Evolutionary conservation across 2,888 invertebrate genomes (phyloP).

Genomic region (Cosmia pyralina): DNA sequence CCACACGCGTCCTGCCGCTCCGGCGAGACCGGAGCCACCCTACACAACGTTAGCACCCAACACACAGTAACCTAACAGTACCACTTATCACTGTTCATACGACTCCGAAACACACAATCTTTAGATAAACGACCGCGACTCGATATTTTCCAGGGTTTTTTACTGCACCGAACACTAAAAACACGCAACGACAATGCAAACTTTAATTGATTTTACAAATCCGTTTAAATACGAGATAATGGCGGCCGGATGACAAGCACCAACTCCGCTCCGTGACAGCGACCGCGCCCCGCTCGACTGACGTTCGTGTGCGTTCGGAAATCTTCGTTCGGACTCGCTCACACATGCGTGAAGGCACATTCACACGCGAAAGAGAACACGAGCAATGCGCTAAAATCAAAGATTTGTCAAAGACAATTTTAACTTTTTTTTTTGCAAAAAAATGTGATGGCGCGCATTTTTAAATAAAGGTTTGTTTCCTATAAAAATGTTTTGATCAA

Average conservation of each 20-base stretch:
- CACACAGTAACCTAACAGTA: conserved; percentile 86
- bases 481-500: background rate
- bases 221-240: conserved; percentile 91
- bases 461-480: conserved; percentile 22
- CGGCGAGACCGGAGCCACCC: conserved; percentile 87
- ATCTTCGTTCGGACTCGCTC: conserved; percentile 87
- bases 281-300: conserved; percentile 91
- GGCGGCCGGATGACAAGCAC: conserved; percentile 91
- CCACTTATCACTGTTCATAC: conserved; percentile 84
- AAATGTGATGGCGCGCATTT: conserved; percentile 48
- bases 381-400: conserved; percentile 73
- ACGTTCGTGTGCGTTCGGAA: conserved; percentile 88
- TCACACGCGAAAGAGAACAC: conserved; percentile 81
- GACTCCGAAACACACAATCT: conserved; percentile 68
- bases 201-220: conserved; percentile 88
- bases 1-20: conserved; percentile 85
- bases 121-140: conserved; percentile 67
- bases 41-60: conserved; percentile 85
- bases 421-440: conserved; percentile 50
- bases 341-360: conserved; percentile 87
- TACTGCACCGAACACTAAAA: conserved; percentile 77
- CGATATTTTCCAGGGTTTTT: conserved; percentile 71
- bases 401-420: conserved; percentile 71
- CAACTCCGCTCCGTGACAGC: conserved; percentile 90
- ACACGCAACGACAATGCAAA: conserved; percentile 83